Evolutionary conservation across 2,113 vertebrate species (phyloP).

Genomic region (Lepus europaeus): DNA sequence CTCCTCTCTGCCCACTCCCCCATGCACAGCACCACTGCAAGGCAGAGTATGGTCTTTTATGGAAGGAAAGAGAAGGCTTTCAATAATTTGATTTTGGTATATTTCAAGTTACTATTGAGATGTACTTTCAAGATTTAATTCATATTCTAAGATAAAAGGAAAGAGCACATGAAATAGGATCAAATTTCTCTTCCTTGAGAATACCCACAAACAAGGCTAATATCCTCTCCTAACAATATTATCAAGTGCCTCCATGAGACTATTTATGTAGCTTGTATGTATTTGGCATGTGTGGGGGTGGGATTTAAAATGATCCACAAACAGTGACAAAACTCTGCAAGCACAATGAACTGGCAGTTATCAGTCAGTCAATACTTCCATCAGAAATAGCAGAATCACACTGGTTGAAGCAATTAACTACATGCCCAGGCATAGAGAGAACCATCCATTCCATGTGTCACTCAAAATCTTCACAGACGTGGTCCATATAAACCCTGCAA

Average conservation of each 20-base stretch:
- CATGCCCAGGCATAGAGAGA: not conserved
- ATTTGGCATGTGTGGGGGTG: no score
- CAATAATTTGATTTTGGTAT: not conserved
- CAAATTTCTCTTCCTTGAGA: slow-evolving; percentile 38
- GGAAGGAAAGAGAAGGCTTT: not conserved
- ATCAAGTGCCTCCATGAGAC: not conserved
- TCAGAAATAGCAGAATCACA: not conserved
- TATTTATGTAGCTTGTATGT: not conserved
- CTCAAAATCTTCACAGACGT: not conserved
- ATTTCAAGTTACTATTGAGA: not conserved
- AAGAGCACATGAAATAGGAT: slow-evolving; percentile 15
- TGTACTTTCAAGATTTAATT: not conserved
- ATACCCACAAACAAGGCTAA: not conserved
- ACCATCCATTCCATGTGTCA: not conserved
- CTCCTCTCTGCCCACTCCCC: not conserved
- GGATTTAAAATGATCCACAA: not conserved
- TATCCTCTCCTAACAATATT: not conserved
- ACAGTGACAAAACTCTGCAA: not conserved
- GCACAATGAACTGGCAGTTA: not conserved
- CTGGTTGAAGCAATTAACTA: not conserved
- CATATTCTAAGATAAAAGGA: not conserved
- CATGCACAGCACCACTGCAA: not conserved
- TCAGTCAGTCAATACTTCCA: not conserved
- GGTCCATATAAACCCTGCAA: not conserved
- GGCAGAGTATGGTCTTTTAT: not conserved